phyloP scores from a whole-genome alignment of 2,888 invertebrate species.

The Autographa gamma region DNA sequence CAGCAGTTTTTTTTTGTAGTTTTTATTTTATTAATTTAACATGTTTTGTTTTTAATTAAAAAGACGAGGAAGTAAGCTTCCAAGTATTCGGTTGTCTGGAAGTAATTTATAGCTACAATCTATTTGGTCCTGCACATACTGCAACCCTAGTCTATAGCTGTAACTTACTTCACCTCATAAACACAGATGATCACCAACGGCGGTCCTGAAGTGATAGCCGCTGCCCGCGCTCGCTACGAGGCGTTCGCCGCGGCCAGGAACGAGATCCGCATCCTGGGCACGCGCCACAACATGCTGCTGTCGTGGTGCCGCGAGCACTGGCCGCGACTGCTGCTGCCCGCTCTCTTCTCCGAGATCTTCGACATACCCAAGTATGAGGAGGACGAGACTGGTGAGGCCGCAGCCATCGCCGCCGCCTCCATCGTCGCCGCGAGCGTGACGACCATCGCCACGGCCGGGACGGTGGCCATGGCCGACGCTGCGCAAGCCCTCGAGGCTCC shows the following conservation, averaged over 20 bases:
- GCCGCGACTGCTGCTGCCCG: constrained; percentile 95
- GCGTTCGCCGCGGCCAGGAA: constrained; percentile 77
- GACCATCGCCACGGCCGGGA: background rate
- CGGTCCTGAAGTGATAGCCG: constrained; percentile 22
- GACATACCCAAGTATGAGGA: constrained; percentile 93
- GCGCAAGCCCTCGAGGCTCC: background rate
- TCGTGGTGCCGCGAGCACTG: constrained; percentile 97
- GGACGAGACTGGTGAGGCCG: constrained; percentile 58
- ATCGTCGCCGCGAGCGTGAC: background rate
- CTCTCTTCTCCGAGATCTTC: constrained; percentile 98
- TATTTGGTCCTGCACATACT: too few relatives aligned
- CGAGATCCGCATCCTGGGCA: constrained; percentile 94
- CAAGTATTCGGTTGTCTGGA: too few relatives aligned
- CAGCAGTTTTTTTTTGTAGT: too few relatives aligned
- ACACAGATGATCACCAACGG: constrained; percentile 26
- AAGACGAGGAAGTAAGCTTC: too few relatives aligned
- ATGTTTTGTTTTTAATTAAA: too few relatives aligned
- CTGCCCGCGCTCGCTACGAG: constrained; percentile 67
- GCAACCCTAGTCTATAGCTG: too few relatives aligned
- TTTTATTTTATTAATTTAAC: too few relatives aligned
- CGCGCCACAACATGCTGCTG: constrained; percentile 94
- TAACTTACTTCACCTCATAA: background rate
- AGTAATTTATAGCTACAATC: too few relatives aligned
- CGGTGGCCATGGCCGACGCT: background rate
- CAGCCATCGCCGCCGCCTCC: constrained; percentile 37